Evolutionary conservation across 2,888 invertebrate species (phyloP), one percentile per base, ranked within the genome.

Genomic region (Thera obeliscata): DNA sequence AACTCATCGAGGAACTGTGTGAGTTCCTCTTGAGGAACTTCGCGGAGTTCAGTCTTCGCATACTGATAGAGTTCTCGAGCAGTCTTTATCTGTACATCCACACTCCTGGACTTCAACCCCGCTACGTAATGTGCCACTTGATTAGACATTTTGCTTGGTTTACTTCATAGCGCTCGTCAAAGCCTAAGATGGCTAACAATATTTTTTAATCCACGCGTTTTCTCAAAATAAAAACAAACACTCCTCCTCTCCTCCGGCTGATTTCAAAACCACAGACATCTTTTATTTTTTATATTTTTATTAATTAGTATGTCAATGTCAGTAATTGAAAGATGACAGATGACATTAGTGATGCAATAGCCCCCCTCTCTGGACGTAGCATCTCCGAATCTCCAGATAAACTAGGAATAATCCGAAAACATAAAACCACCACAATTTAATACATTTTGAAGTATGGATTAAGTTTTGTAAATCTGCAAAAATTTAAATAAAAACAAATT

Each of bases 1-100:
- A 99, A 98, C 76, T 98, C 98, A 85, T 99, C 99, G 88, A 99
- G 96, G 86, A 99, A 99, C 70, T 96, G 95, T 36, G 97, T 96
- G 74, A 98, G 95, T 83, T 98, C 98, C 84, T 99, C 99, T 68
- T 96, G 96, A 0, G 98, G 96, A 77, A 98, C 97, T 90, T 98
- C 98, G 5, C 98, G 95, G 59, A 98, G 87, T 83, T 98, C 98
- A 6, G 98, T 98, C 86, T 97, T 98, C 8, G 97, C 98, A 92
- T 97, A 99, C 71, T 97, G 96, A 80, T 97, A 97, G 36, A 99
- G 94, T 79, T 99, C 98, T 75, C 97, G 96, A 3, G 98, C 98
- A 6, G 98, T 96, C 88, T 97, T 98, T 73, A 96, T 95, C 73
- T 98, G 96, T 8, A 95, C 94, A 80, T 98, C 98, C 75, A 98